phyloP scores from a whole-genome alignment of 2,888 invertebrate species.

The Buathra laborator region DNA sequence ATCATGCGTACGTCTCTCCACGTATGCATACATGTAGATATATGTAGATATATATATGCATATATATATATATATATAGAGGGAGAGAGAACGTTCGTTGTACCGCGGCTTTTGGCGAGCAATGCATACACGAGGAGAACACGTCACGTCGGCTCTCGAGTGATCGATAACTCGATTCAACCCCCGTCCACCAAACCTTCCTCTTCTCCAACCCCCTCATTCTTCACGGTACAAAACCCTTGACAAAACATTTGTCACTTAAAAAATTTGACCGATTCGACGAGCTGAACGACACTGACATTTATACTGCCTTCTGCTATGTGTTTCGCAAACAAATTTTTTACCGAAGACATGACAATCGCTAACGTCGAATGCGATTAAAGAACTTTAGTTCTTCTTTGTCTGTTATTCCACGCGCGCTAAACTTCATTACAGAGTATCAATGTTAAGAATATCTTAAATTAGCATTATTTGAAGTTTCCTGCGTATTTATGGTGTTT shows the following conservation, averaged over 20 bases:
- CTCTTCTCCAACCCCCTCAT: constrained; percentile 30
- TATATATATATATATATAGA: not conserved
- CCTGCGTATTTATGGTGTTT: too few species aligned
- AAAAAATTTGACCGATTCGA: constrained; percentile 30
- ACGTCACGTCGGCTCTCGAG: constrained; percentile 54
- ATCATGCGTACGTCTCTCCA: constrained; percentile 29
- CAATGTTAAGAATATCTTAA: not conserved
- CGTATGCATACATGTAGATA: constrained; percentile 5
- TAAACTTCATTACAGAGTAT: not conserved
- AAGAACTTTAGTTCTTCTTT: too few species aligned
- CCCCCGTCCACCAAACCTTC: constrained; percentile 58
- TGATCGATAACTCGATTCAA: constrained; percentile 71
- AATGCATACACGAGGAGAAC: constrained; percentile 50
- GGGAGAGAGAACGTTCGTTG: constrained; percentile 19
- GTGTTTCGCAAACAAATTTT: not conserved
- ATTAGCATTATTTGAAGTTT: too few species aligned
- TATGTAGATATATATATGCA: constrained; percentile 14
- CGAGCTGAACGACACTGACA: constrained; percentile 29
- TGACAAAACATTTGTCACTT: constrained; percentile 62
- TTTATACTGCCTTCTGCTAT: constrained; percentile 28
- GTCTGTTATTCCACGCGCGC: too few species aligned
- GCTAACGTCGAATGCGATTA: not conserved
- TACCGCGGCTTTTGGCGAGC: constrained; percentile 45
- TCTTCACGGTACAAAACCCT: constrained; percentile 32
- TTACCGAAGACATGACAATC: not conserved